A percentile compares a stretch with the other conserved stretches of the same genome.
Evolutionary conservation across 2,797 vertebrate species (phyloP).

Genomic region (Tokudaia tokunoshimensis): DNA sequence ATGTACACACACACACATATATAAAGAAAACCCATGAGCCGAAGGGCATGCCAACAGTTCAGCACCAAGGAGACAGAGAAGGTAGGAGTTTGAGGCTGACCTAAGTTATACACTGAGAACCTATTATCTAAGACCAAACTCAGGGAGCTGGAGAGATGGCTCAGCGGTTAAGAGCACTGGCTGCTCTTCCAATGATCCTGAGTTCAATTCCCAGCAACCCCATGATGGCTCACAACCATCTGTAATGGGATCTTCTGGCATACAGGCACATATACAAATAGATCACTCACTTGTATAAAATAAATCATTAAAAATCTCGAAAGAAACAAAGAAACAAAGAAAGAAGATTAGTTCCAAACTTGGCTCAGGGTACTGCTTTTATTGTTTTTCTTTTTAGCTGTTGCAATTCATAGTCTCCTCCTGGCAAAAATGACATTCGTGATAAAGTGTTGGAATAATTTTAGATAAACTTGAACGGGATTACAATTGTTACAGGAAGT

Average conservation of each 20-base stretch:
- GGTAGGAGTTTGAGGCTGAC: too few species aligned
- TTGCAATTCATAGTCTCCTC: slow-evolving; percentile 19
- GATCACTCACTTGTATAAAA: not conserved
- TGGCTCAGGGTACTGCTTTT: not conserved
- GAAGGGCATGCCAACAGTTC: too few species aligned
- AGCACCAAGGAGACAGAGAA: too few species aligned
- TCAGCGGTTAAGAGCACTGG: not conserved
- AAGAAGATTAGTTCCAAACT: not conserved
- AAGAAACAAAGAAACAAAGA: too few species aligned
- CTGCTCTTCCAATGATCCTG: not conserved
- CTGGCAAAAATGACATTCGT: not conserved
- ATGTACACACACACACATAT: too few species aligned
- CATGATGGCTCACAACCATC: not conserved
- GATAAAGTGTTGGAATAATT: slow-evolving; percentile 29
- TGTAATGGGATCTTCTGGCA: not conserved
- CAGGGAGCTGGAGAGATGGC: not conserved
- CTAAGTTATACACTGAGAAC: too few species aligned
- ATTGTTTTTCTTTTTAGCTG: slow-evolving; percentile 8
- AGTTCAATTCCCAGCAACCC: not conserved
- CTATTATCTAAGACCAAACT: too few species aligned
- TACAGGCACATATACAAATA: not conserved
- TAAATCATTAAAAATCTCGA: not conserved
- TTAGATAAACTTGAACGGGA: slow-evolving; percentile 1
- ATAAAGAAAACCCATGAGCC: too few species aligned
- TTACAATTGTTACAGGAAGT: slow-evolving; percentile 47